A percentile compares a stretch with the other conserved stretches of the same genome.
These are phyloP conservation scores for Molanna angustata DNA, from an alignment of 2,888 invertebrate genomes.

Conservation along the genomic window DNA sequence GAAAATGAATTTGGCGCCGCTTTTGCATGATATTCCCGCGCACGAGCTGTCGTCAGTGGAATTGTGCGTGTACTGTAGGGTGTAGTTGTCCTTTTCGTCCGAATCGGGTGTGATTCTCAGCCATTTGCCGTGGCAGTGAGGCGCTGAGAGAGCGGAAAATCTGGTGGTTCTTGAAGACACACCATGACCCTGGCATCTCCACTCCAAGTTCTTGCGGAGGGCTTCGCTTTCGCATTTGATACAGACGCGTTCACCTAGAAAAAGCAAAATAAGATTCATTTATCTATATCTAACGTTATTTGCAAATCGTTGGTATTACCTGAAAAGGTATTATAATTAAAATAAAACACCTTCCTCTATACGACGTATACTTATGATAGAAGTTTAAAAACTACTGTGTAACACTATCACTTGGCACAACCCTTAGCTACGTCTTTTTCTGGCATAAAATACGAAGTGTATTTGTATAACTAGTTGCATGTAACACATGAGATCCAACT, in stretches of 20 bases:
- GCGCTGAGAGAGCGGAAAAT: conserved; percentile 81
- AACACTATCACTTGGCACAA: too few relatives aligned
- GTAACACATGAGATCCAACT: too few relatives aligned
- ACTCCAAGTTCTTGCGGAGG: conserved; percentile 68
- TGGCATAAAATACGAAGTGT: too few relatives aligned
- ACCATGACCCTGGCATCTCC: conserved; percentile 85
- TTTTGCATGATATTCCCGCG: conserved; percentile 21
- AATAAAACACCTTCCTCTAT: too few relatives aligned
- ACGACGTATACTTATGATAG: too few relatives aligned
- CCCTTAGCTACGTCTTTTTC: too few relatives aligned
- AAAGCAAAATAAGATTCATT: too few relatives aligned
- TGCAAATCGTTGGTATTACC: too few relatives aligned
- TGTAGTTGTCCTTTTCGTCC: conserved; percentile 39
- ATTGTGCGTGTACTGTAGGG: conserved; percentile 8
- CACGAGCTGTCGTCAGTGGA: conserved; percentile 12
- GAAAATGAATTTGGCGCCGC: conserved; percentile 51
- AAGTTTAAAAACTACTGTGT: too few relatives aligned
- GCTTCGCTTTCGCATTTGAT: conserved; percentile 83
- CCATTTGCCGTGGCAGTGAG: conserved; percentile 90
- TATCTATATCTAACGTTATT: too few relatives aligned
- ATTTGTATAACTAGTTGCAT: too few relatives aligned
- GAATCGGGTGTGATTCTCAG: conserved; percentile 55
- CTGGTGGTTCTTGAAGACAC: conserved; percentile 71
- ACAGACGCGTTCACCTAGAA: conserved; percentile 70
- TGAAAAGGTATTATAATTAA: too few relatives aligned